Evolutionary conservation across 1,140 invertebrate species (phyloP), one percentile per base, ranked within the genome.

Genomic region (Sipha flava): DNA sequence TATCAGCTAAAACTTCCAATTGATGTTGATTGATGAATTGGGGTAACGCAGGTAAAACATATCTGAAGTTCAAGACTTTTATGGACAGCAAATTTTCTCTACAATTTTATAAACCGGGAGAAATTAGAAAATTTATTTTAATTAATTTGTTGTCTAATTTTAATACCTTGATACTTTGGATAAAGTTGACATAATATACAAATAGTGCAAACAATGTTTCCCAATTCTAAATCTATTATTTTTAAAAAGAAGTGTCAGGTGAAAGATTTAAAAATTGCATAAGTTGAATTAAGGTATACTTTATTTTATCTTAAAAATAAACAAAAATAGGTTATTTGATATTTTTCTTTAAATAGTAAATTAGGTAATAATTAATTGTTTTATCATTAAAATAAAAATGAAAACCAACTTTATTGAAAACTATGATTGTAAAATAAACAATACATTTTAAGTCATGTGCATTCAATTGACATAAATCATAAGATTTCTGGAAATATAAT

Each of bases 51-150:
- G 73, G 52, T 59, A 40, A 77, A 59, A 40, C 72, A 75, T 37
- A 75, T 54, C 72, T 75, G 72, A 75, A 75, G 64, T 45, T 68
- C 40, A 70, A 43, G 73, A 77, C 73, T 77, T 77, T 77, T 52
- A 77, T 59, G 73, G 37, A 59, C 73, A 77, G 73, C 73, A 77
- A 59, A 59, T 77, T 59, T 77, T 54, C 52, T 77, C 73, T 77
- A 77, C 73, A 77, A 77, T 77, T 77, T 54, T 77, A 77, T 77
- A 77, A 77, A 77, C 73, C 73, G 73, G 73, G 73, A 77, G 73
- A 59, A 77, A 59, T 77, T 77, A 77, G 16, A 70, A 59, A 57
- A 54, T 73, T 59, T 57, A 77, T 54, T 59, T 57, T 57, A 59
- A 57, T 57, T 75, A 34, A 57, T 54, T 57, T 34, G 37, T 54